phyloP scores from a whole-genome alignment of 2,888 invertebrate species.

The Apamea monoglypha region DNA sequence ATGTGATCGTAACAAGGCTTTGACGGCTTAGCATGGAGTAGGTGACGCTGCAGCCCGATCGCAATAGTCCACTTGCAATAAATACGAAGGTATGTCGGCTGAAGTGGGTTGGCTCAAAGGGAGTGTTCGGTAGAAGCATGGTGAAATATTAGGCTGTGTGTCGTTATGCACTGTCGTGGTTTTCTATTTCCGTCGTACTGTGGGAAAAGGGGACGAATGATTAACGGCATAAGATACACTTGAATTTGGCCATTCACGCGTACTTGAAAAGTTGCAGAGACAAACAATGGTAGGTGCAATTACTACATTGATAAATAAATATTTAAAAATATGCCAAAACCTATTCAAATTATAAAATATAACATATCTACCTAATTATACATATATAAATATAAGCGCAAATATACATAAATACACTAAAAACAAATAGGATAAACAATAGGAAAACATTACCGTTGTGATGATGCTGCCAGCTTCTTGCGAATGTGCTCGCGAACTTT shows the following conservation, averaged over 20 bases:
- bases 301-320: neutral
- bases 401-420: neutral
- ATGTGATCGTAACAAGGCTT: conserved; percentile 56
- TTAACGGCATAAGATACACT: neutral
- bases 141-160: neutral
- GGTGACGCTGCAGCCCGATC: conserved; percentile 38
- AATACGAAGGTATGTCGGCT: conserved; percentile 41
- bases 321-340: no score
- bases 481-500: neutral
- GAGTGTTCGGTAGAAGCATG: neutral
- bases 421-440: neutral
- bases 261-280: neutral
- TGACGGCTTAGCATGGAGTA: conserved; percentile 61
- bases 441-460: neutral
- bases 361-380: no score
- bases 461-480: neutral
- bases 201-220: neutral
- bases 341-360: no score
- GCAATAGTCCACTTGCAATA: conserved; percentile 47
- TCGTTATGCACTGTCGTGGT: neutral
- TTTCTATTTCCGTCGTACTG: neutral
- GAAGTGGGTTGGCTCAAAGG: conserved; percentile 32
- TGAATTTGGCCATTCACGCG: neutral
- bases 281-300: neutral
- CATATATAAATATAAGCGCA: no score